Base-by-base conservation (phyloP, 2,888 invertebrate genomes). In the Drosophila atroscutellata region DNA sequence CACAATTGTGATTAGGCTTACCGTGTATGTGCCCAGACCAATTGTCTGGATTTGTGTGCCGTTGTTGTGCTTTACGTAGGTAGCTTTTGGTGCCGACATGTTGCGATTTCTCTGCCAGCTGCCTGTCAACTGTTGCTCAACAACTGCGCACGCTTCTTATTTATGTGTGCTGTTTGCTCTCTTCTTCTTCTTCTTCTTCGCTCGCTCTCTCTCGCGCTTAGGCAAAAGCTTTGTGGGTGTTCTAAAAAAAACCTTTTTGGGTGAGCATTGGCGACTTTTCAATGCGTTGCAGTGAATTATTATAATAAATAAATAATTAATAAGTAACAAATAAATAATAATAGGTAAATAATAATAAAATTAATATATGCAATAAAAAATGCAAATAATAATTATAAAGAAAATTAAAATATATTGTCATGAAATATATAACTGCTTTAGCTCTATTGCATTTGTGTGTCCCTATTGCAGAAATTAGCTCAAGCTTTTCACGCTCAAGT, bases 11-110 rank as follows among this genome's bases (percentile, higher is more conserved):
- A 15, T 15, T 15, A 45, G 8, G 54, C 83, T 86, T 84, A 92
- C 92, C 65, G 92, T 89, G 55, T 92, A 92, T 6, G 92, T 92
- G 58, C 92, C 92, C 55, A 92, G 72, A 0, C 93, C 92, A 56
- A 92, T 89, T 51, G 90, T 62, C 66, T 89, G 92, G 39, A 93
- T 77, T 77, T 90, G 86, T 2, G 90, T 90, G 56, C 93, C 92
- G 81, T 93, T 80, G 64, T 91, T 93, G 56, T 92, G 84, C 49
- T 81, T 91, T 11, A 92, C 83, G 42, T 90, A 82, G 15, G 70
- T 60, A 67, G 64, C 71, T 51, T 89, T 76, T 15, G 68, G 51
- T 59, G 80, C 75, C 61, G 85, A 80, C 85, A 85, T 85, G 58
- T 60, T 70, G 73, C 39, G 26, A 30, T n/a, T 51, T 30, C 54